Evolutionary conservation across 2,113 vertebrate species (phyloP).

Genomic region (Orthonyx spaldingii): DNA sequence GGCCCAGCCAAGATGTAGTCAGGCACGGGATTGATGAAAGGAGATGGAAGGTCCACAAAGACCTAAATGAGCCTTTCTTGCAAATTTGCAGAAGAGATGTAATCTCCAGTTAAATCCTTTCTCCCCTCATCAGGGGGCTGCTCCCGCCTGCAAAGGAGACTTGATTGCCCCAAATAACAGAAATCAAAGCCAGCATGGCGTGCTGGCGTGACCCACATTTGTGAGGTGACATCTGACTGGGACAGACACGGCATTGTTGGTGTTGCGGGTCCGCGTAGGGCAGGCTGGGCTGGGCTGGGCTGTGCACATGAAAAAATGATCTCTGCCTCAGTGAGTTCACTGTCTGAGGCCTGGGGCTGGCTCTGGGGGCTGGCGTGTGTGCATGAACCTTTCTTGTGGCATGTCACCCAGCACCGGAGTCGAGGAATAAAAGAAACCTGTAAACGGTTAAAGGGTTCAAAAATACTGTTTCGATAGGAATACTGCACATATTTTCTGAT

Average conservation of each 20-base stretch:
- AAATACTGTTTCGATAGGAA: not conserved
- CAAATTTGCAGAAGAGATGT: conserved; percentile 20
- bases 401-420: rapidly evolving
- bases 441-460: not conserved
- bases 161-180: conserved; percentile 46
- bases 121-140: not conserved
- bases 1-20: not conserved
- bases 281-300: not conserved
- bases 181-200: not conserved
- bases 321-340: not conserved
- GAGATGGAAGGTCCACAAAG: not conserved
- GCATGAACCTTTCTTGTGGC: not conserved
- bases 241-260: not conserved
- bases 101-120: conserved; percentile 45
- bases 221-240: conserved; percentile 32
- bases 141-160: not conserved
- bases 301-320: not conserved
- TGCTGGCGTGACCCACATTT: conserved; percentile 27
- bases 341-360: not conserved
- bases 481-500: not conserved
- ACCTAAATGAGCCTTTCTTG: conserved; percentile 39
- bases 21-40: not conserved
- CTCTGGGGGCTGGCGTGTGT: not conserved
- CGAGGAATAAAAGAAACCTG: not conserved
- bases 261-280: rapidly evolving